Evolutionary conservation across 1,140 invertebrate species (phyloP), one percentile per base, ranked within the genome.

Genomic region (Orchestia grillus): DNA sequence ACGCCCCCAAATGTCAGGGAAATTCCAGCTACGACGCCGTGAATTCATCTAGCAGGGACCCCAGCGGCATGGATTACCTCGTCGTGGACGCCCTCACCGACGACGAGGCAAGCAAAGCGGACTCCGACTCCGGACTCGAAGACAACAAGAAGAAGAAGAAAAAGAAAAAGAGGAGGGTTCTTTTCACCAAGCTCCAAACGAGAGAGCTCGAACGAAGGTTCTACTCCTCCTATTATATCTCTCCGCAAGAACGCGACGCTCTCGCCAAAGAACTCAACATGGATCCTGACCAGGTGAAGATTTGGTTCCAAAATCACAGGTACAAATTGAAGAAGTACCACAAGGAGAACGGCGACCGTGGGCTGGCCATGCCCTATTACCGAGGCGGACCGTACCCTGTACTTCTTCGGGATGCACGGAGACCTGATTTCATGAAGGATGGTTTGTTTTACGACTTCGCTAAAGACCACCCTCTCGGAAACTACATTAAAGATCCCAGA

Each of bases 291-390:
- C 98, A 97, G 97, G 98, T 98, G 87, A 98, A 98, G 97, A 99
- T 99, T 87, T 99, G 99, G 99, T 99, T 99, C 97, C 99, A 99
- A 97, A 99, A 99, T 97, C 98, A 99, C 45, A 98, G 99, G 1
- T 99, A 99, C 98, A 99, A 99, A 97, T 99, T 99, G 94, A 99
- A 99, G 97, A 96, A 97, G 41, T 95, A 96, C 92, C 95, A 96
- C 15, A 95, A 96, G n/a, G 96, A 97, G 57, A 96, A 96, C 45
- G 96, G 96, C 11, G 92, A 94, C 40, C 43, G 92, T 19, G 92
- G 43, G 11, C 40, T 94, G 0, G 44, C 44, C 11, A 0, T 94
- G 16, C 92, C 92, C 28, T 44, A 94, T n/a, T n/a, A 47, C 43
- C 92, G 92, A 45, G 92, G 92, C 0, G 92, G 92, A 44, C 92